These are phyloP conservation scores for Hypomecis atomaria DNA, from an alignment of 2,888 invertebrate genomes.

Conservation along the genomic window DNA sequence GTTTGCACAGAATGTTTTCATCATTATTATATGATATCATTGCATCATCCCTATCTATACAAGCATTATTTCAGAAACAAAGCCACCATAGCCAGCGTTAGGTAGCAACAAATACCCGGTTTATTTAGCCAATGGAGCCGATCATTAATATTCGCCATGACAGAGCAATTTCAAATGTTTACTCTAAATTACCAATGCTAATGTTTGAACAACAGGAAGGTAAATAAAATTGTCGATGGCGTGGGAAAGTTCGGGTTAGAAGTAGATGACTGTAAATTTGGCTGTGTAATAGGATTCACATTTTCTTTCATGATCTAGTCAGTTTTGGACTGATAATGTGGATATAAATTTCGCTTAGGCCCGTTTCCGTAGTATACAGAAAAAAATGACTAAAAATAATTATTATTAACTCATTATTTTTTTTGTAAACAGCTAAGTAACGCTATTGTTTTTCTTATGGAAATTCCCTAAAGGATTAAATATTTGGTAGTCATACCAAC, in stretches of 20 bases:
- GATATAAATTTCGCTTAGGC: background rate
- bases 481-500: too few species aligned
- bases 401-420: too few species aligned
- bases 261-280: conserved; percentile 32
- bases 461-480: too few species aligned
- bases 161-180: conserved; percentile 69
- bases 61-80: conserved; percentile 17
- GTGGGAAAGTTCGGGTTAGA: conserved; percentile 42
- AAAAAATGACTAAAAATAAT: too few species aligned
- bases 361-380: too few species aligned
- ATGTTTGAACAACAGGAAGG: conserved; percentile 53
- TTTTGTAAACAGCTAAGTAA: too few species aligned
- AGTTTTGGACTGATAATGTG: too few species aligned
- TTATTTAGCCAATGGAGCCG: conserved; percentile 50
- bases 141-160: conserved; percentile 70
- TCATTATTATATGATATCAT: too few species aligned
- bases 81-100: conserved; percentile 26
- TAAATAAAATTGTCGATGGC: conserved; percentile 37
- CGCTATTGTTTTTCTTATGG: too few species aligned
- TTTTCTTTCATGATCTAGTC: background rate
- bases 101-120: conserved; percentile 43
- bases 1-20: background rate
- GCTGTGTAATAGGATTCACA: background rate
- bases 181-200: conserved; percentile 64
- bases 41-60: background rate